A percentile compares a stretch with the other conserved stretches of the same genome.
Evolutionary conservation across 2,888 invertebrate species (phyloP).

Genomic region (Orchesellides sinensis): DNA sequence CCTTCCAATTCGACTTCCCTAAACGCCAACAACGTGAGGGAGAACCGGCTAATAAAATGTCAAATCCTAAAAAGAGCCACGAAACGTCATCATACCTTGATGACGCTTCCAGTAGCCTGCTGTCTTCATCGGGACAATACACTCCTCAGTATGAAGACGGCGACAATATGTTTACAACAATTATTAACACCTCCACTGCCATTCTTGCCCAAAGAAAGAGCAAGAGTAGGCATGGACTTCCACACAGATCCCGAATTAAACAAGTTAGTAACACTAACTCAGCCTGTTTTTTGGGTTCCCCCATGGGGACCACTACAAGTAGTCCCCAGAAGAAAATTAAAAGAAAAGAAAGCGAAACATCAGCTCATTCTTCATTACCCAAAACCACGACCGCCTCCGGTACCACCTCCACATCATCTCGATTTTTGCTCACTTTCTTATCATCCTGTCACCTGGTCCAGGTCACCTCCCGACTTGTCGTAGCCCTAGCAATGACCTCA

Average conservation of each 20-base stretch:
- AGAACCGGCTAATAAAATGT: too few relatives aligned
- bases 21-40: conserved; percentile 11
- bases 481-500: conserved; percentile 67
- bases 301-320: conserved; percentile 40
- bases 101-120: too few relatives aligned
- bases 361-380: conserved; percentile 19
- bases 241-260: conserved; percentile 66
- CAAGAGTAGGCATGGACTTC: conserved; percentile 46
- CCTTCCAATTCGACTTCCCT: background rate
- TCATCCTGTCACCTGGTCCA: conserved; percentile 61
- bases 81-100: conserved; percentile 16
- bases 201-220: conserved; percentile 20
- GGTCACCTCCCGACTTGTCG: conserved; percentile 64
- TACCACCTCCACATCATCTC: conserved; percentile 49
- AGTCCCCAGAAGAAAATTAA: conserved; percentile 17
- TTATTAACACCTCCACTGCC: conserved; percentile 1
- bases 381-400: conserved; percentile 7
- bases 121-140: too few relatives aligned
- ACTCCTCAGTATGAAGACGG: conserved; percentile 15
- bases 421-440: conserved; percentile 62
- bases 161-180: too few relatives aligned
- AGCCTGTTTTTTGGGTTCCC: conserved; percentile 24
- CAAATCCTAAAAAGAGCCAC: too few relatives aligned
- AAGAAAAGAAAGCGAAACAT: conserved; percentile 46
- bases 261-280: conserved; percentile 14